Evolutionary conservation across 2,113 vertebrate genomes (phyloP), one percentile per base, ranked within the genome.

Genomic region (Dipodomys stephensi): DNA sequence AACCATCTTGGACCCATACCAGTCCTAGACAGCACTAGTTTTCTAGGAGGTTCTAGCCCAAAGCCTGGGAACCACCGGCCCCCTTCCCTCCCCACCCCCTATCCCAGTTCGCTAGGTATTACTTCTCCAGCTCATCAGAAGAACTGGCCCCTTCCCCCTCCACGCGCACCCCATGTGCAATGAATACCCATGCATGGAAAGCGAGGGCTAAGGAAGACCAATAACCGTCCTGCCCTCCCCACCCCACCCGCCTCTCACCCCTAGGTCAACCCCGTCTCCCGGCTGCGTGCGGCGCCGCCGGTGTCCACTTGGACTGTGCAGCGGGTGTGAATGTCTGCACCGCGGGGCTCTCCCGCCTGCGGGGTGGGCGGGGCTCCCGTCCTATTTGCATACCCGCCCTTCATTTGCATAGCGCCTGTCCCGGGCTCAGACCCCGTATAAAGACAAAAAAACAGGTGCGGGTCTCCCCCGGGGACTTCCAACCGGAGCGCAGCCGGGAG

Each of bases 371-470:
- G 60, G 64, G 90, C 86, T 83, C 46, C 1, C 25, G 20, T 88
- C 0, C 92, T 0, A 94, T 96, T 96, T 96, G 88, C 97, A 94
- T 96, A 86, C 20, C 15, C 0, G 6, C 32, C 46, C 30, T 57
- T 92, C 7, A 39, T 95, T 94, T 95, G 84, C 96, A 88, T 39
- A 39, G 39, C 39, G 39, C 39, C 39, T 39, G 39, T 39, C 39
- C 39, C 39, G 39, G 39, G 39, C 39, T 39, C 39, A 39, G 39
- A 39, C 39, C 39, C 39, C 39, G 39, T 97, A 97, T 97, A 57
- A 97, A 97, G 96, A 96, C 39, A 46, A 57, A 97, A 97, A 97
- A 97, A 96, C 39, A 46, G 83, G 25, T 53, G 69, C 49, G 6
- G 3, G 22, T 81, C 20, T n/a, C n/a, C 15, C 35, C n/a, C 12